Conservation (phyloP, 2,113 vertebrate genomes). For the cattle (Bos taurus) region ARS-UCD2.0 NC_037349.1:49440001-49440500, state of each 20-base stretch:
- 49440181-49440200: background rate
- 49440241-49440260: background rate
- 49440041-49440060: constrained; percentile 26
- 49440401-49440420: background rate
- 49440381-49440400: background rate
- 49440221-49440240: background rate
- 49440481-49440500: background rate
- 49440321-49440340: background rate
- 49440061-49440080: background rate
- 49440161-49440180: background rate
- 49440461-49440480: background rate
- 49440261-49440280: background rate
- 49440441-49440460: background rate
- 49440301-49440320: constrained; percentile 20
- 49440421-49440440: constrained; percentile 8
- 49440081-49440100: background rate
- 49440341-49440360: background rate
- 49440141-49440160: background rate
- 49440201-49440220: background rate
- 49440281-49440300: background rate
- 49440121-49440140: background rate
- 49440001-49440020: background rate
- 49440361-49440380: constrained; percentile 11
- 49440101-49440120: constrained; percentile 8
- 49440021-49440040: background rate